phyloP scores from a whole-genome alignment of 2,797 vertebrate genomes.

The Phyllotis vaccarum region DNA sequence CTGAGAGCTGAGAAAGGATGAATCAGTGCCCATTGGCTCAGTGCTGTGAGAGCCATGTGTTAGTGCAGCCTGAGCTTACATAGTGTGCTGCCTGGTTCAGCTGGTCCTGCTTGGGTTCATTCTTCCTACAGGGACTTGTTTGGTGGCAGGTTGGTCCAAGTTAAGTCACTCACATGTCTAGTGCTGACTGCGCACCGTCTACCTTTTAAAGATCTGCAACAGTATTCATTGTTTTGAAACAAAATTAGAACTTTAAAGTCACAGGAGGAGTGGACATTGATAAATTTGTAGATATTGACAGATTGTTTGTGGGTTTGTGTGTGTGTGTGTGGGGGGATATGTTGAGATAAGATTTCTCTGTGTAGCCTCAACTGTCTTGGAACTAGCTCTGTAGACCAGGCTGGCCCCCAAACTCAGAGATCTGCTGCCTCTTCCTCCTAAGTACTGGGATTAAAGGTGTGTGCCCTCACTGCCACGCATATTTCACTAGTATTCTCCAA shows the following conservation, averaged over 20 bases:
- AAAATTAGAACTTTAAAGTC: slow-evolving; percentile 2
- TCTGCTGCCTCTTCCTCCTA: background rate
- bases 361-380: background rate
- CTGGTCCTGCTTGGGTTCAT: background rate
- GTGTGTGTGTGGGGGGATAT: no score
- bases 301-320: background rate
- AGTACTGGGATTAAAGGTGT: background rate
- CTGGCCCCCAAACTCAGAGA: background rate
- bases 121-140: background rate
- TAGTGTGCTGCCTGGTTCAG: accelerated
- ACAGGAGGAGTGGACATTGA: background rate
- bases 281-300: background rate
- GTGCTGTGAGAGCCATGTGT: background rate
- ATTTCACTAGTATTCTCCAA: slow-evolving; percentile 22
- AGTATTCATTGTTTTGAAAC: background rate
- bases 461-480: background rate
- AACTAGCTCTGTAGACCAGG: background rate
- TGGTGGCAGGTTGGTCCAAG: background rate
- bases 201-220: background rate
- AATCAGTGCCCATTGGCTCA: background rate
- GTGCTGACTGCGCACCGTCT: background rate
- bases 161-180: background rate
- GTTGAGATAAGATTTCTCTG: background rate
- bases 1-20: background rate
- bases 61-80: background rate